phyloP scores from a whole-genome alignment of 2,797 vertebrate genomes.

The Chrysolophus pictus region DNA sequence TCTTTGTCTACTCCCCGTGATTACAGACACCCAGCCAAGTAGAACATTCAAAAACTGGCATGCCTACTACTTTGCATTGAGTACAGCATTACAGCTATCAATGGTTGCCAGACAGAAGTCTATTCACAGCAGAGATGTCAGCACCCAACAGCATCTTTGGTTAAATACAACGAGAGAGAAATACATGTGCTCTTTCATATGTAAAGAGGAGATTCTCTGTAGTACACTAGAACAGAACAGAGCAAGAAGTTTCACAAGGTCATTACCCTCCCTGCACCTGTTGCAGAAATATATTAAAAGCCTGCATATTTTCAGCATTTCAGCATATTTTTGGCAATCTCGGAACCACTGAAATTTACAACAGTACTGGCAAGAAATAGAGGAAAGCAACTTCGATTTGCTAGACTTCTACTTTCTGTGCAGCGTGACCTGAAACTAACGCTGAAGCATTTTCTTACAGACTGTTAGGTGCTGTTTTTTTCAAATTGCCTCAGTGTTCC shows the following conservation, averaged over 20 bases:
- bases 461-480: background rate
- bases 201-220: background rate
- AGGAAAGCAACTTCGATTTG: background rate
- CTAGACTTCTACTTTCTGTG: background rate
- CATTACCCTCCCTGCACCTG: background rate
- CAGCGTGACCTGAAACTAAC: background rate
- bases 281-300: background rate
- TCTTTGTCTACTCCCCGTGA: background rate
- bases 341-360: background rate
- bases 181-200: conserved; percentile 26
- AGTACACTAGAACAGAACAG: background rate
- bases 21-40: conserved; percentile 13
- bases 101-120: conserved; percentile 18
- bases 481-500: background rate
- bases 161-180: background rate
- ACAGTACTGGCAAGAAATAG: background rate
- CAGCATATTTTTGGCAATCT: background rate
- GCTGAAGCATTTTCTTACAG: background rate
- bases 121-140: conserved; percentile 21
- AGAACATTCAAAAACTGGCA: background rate
- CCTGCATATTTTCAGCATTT: background rate
- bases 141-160: conserved; percentile 24
- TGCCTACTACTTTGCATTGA: background rate
- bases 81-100: background rate
- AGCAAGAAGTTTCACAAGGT: background rate